Conservation (phyloP, 2,888 invertebrate species). For the Cataglyphis rosenhaueri region DNA sequence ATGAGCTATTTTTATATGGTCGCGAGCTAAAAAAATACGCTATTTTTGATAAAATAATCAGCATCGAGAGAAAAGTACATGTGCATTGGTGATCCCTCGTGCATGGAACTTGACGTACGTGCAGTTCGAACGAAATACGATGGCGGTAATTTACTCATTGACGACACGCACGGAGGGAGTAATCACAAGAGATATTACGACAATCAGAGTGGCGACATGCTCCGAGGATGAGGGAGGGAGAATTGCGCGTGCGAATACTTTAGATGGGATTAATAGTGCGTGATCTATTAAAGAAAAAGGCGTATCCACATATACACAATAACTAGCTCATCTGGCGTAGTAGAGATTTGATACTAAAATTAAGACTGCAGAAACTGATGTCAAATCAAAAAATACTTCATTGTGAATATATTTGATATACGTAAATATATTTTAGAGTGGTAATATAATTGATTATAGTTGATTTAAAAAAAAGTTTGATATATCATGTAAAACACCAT, state of each 20-base stretch:
- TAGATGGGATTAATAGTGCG: neutral
- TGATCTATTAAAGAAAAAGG: neutral
- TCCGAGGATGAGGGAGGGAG: neutral
- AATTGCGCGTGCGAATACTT: conserved; percentile 7
- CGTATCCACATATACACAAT: neutral
- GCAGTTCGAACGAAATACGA: conserved; percentile 78
- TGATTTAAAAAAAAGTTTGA: neutral
- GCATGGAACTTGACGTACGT: conserved; percentile 75
- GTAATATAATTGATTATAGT: neutral
- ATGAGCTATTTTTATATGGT: neutral
- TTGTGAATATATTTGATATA: neutral
- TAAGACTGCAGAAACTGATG: neutral
- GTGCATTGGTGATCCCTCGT: conserved; percentile 6
- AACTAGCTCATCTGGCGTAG: neutral
- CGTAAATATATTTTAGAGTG: neutral
- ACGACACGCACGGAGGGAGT: conserved; percentile 42
- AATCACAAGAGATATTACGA: conserved; percentile 46
- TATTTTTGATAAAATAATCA: neutral
- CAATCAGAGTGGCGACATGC: neutral
- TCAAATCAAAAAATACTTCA: neutral
- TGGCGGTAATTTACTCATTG: conserved; percentile 74
- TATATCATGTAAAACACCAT: neutral
- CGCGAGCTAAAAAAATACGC: neutral
- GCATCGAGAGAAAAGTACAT: neutral
- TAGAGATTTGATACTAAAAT: neutral